A percentile compares a stretch with the other conserved stretches of the same genome.
Evolutionary conservation across 2,797 vertebrate genomes (phyloP).

Genomic region (Odontamblyopus rebecca): DNA sequence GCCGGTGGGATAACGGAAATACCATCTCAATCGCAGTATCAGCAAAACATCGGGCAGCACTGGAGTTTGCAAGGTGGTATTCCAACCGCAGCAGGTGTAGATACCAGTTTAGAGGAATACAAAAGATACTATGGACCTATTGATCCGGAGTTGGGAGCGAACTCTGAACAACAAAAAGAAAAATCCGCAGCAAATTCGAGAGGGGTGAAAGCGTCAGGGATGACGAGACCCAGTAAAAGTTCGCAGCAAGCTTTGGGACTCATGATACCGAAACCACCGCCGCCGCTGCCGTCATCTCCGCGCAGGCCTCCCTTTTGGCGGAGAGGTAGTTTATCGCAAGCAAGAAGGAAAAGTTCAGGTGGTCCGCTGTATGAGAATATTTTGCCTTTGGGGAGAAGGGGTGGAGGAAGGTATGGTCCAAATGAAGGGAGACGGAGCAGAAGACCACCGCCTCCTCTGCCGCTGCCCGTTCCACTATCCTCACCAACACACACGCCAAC

Average conservation of each 20-base stretch:
- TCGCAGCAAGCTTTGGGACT: slow-evolving; percentile 66
- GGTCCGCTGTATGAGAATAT: slow-evolving; percentile 82
- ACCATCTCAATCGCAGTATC: slow-evolving; percentile 70
- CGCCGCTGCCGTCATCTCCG: slow-evolving; percentile 78
- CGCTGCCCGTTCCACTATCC: slow-evolving; percentile 71
- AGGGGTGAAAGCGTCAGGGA: slow-evolving; percentile 70
- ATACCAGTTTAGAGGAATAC: slow-evolving; percentile 83
- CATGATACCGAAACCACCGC: slow-evolving; percentile 78
- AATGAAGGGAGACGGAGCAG: slow-evolving; percentile 72
- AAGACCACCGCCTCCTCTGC: slow-evolving; percentile 71
- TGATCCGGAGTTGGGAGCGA: slow-evolving; percentile 83
- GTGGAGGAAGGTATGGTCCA: slow-evolving; percentile 73
- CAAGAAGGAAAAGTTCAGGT: slow-evolving; percentile 83
- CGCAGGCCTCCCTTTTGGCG: slow-evolving; percentile 78
- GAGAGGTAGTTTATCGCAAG: slow-evolving; percentile 77
- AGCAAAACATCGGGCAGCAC: slow-evolving; percentile 70
- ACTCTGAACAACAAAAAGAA: slow-evolving; percentile 70
- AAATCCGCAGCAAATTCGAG: slow-evolving; percentile 74
- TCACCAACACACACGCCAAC: slow-evolving; percentile 78
- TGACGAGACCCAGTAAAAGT: slow-evolving; percentile 73
- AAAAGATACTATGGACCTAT: slow-evolving; percentile 93
- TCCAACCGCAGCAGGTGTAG: slow-evolving; percentile 44
- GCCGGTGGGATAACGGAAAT: slow-evolving; percentile 72
- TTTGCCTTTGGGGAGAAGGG: slow-evolving; percentile 77
- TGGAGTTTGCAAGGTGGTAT: slow-evolving; percentile 66